Conservation (phyloP, 2,888 invertebrate species). For the Orthosia cruda region DNA sequence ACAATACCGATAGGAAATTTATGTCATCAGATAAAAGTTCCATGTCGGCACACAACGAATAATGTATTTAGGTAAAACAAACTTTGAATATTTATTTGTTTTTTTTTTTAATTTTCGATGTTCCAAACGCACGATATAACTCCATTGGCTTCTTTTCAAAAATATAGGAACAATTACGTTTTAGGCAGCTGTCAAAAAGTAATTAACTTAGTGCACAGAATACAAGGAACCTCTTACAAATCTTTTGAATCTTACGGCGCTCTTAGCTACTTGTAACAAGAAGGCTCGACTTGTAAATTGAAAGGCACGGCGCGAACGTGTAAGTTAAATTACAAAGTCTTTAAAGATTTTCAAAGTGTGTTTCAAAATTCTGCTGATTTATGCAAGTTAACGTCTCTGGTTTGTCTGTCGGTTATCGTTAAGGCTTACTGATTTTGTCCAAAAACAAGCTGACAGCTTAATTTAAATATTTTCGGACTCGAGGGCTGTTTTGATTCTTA, state of each 20-base stretch:
- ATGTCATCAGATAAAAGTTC: neutral
- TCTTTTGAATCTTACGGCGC: too few species aligned
- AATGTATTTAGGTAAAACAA: too few species aligned
- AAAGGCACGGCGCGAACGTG: constrained; percentile 17
- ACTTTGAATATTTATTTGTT: too few species aligned
- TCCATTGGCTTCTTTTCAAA: too few species aligned
- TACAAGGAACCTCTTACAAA: neutral
- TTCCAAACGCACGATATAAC: too few species aligned
- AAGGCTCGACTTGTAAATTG: constrained; percentile 2
- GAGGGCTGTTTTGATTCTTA: neutral
- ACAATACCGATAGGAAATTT: neutral
- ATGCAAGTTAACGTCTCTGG: neutral
- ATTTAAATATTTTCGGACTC: neutral
- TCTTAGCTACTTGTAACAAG: neutral
- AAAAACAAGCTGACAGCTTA: constrained; percentile 1
- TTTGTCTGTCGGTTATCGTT: constrained; percentile 3
- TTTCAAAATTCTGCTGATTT: constrained; percentile 1
- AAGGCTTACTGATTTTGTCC: neutral
- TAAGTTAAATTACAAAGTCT: constrained; percentile 29
- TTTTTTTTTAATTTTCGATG: too few species aligned
- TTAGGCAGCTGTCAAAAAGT: too few species aligned
- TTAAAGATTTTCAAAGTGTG: constrained; percentile 28
- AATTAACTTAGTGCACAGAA: too few species aligned
- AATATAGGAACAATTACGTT: too few species aligned
- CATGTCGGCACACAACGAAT: neutral